Conservation (phyloP, 2,888 invertebrate species). For the Argyresthia albistria region DNA sequence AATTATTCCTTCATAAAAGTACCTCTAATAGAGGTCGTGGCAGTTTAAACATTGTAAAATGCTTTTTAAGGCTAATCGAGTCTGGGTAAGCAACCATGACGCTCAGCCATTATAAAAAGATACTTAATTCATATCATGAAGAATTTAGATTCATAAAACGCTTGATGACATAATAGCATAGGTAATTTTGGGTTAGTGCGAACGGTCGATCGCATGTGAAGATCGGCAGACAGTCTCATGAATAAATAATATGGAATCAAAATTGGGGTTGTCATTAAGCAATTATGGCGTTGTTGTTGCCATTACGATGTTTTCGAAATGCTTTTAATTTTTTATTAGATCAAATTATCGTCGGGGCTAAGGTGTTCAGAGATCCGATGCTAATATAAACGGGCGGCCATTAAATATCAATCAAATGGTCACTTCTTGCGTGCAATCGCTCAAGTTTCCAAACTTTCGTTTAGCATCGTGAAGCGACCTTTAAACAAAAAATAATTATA, state of each 20-base stretch:
- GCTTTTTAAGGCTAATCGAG: slow-evolving; percentile 53
- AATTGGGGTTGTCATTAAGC: slow-evolving; percentile 62
- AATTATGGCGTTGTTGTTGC: slow-evolving; percentile 61
- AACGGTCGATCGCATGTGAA: slow-evolving; percentile 44
- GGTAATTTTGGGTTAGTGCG: slow-evolving; percentile 56
- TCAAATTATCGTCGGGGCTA: slow-evolving; percentile 47
- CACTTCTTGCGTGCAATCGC: slow-evolving; percentile 7
- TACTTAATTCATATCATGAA: slow-evolving; percentile 18
- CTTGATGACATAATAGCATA: slow-evolving; percentile 67
- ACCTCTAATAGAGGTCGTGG: slow-evolving; percentile 2
- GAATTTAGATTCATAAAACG: slow-evolving; percentile 63
- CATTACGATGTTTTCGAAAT: slow-evolving; percentile 63
- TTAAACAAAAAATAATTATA: too few species aligned
- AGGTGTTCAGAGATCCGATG: slow-evolving; percentile 44
- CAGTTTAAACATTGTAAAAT: slow-evolving; percentile 33
- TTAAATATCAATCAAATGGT: slow-evolving; percentile 62
- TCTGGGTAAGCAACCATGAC: slow-evolving; percentile 51
- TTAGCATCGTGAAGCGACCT: not conserved
- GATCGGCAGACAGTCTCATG: slow-evolving; percentile 51
- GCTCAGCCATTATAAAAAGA: slow-evolving; percentile 9
- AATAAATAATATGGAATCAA: slow-evolving; percentile 66
- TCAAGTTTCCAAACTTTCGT: slow-evolving; percentile 1
- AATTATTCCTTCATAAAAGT: slow-evolving; percentile 2
- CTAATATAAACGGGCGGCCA: slow-evolving; percentile 40
- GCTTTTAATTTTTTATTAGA: slow-evolving; percentile 70